These are phyloP conservation scores for Hesperia comma DNA, from an alignment of 2,888 invertebrate species.

Conservation along the genomic window DNA sequence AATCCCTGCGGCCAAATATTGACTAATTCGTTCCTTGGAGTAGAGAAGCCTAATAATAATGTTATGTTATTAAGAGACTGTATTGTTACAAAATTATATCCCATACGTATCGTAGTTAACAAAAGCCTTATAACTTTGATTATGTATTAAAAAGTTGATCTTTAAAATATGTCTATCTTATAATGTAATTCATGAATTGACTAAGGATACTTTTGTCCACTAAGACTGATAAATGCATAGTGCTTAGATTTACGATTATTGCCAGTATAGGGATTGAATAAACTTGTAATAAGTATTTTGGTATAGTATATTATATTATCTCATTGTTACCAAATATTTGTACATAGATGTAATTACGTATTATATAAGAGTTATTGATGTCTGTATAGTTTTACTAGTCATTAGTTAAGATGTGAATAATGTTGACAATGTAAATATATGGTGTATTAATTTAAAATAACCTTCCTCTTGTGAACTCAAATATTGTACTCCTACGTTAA, in stretches of 20 bases:
- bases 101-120: slow-evolving; percentile 59
- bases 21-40: slow-evolving; percentile 64
- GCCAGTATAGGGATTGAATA: slow-evolving; percentile 73
- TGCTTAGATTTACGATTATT: slow-evolving; percentile 60
- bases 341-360: slow-evolving; percentile 67
- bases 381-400: slow-evolving; percentile 80
- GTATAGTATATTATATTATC: slow-evolving; percentile 74
- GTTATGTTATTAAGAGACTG: slow-evolving; percentile 65
- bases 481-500: slow-evolving; percentile 13
- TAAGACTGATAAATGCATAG: slow-evolving; percentile 77
- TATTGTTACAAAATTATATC: slow-evolving; percentile 61
- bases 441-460: slow-evolving; percentile 26
- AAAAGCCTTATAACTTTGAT: slow-evolving; percentile 58
- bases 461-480: slow-evolving; percentile 3
- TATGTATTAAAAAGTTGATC: slow-evolving; percentile 19
- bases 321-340: slow-evolving; percentile 84
- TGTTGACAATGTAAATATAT: slow-evolving; percentile 56
- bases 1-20: slow-evolving; percentile 65
- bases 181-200: slow-evolving; percentile 34
- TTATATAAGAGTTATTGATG: slow-evolving; percentile 59
- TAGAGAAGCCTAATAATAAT: slow-evolving; percentile 51
- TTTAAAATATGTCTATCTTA: slow-evolving; percentile 32
- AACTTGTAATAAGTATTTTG: slow-evolving; percentile 72
- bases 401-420: slow-evolving; percentile 73
- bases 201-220: slow-evolving; percentile 58